Evolutionary conservation across 2,888 invertebrate genomes (phyloP).

Genomic region (Drosophila neotestacea): DNA sequence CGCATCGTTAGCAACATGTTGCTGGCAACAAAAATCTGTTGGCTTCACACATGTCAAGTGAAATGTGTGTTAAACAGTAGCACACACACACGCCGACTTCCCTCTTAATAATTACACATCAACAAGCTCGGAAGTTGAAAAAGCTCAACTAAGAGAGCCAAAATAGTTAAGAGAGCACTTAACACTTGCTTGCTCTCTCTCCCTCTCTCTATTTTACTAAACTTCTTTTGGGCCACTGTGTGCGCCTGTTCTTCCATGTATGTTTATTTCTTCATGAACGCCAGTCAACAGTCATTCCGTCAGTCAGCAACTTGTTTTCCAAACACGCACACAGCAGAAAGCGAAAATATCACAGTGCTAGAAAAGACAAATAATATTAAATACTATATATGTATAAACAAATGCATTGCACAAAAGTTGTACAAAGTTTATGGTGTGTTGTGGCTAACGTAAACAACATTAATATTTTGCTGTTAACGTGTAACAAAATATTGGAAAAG

Average conservation of each 20-base stretch:
- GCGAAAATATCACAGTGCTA: neutral
- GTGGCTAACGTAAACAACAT: slow-evolving; percentile 43
- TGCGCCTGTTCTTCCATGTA: slow-evolving; percentile 49
- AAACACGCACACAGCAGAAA: slow-evolving; percentile 45
- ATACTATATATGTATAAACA: neutral
- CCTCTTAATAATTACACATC: slow-evolving; percentile 3
- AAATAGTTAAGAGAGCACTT: slow-evolving; percentile 36
- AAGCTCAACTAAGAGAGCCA: slow-evolving; percentile 39
- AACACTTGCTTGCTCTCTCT: neutral
- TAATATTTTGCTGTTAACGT: slow-evolving; percentile 48
- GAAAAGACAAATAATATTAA: slow-evolving; percentile 4
- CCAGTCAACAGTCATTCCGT: slow-evolving; percentile 45
- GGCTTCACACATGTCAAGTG: neutral
- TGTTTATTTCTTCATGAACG: no score
- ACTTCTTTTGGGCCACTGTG: slow-evolving; percentile 61
- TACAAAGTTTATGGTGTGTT: slow-evolving; percentile 28
- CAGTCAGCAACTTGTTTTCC: slow-evolving; percentile 70
- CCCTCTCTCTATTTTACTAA: slow-evolving; percentile 25
- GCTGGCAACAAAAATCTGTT: slow-evolving; percentile 26
- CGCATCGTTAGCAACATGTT: slow-evolving; percentile 52
- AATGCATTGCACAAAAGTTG: slow-evolving; percentile 17
- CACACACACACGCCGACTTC: neutral
- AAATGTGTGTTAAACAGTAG: slow-evolving; percentile 25
- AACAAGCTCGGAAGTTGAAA: slow-evolving; percentile 19
- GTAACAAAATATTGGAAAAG: slow-evolving; percentile 65